Conservation (phyloP, 2,113 vertebrate genomes). For the Saimiri boliviensis region DNA sequence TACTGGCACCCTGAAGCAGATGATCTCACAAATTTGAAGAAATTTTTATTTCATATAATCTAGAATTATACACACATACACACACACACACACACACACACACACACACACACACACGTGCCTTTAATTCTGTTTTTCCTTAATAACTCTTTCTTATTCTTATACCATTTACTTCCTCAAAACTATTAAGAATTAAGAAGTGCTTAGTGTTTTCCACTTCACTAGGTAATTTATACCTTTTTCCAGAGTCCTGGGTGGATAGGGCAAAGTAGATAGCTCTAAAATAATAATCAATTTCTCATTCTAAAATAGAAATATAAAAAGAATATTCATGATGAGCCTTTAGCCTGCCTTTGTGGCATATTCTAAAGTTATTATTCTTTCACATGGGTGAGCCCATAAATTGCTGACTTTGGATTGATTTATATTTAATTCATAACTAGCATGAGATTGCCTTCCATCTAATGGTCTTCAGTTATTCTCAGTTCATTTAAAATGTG, state of each 20-base stretch:
- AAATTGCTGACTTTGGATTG: neutral
- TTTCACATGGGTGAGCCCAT: neutral
- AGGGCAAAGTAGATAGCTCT: conserved; percentile 55
- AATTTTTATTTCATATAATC: neutral
- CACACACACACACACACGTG: no score
- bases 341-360: conserved; percentile 53
- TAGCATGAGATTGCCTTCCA: neutral
- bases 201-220: conserved; percentile 60
- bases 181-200: conserved; percentile 49
- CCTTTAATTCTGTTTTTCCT: neutral
- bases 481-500: conserved; percentile 46
- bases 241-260: conserved; percentile 41
- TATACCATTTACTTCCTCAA: conserved; percentile 34
- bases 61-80: neutral
- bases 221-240: conserved; percentile 52
- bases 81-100: neutral
- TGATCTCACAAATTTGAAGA: neutral
- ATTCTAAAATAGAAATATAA: conserved; percentile 68
- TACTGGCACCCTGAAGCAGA: neutral
- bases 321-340: conserved; percentile 59
- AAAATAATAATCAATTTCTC: conserved; percentile 71
- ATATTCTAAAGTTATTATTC: conserved; percentile 47
- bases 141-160: conserved; percentile 43
- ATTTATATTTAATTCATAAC: conserved; percentile 52
- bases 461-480: neutral